Evolutionary conservation across 2,888 invertebrate species (phyloP).

Genomic region (Brachylomia viminalis): DNA sequence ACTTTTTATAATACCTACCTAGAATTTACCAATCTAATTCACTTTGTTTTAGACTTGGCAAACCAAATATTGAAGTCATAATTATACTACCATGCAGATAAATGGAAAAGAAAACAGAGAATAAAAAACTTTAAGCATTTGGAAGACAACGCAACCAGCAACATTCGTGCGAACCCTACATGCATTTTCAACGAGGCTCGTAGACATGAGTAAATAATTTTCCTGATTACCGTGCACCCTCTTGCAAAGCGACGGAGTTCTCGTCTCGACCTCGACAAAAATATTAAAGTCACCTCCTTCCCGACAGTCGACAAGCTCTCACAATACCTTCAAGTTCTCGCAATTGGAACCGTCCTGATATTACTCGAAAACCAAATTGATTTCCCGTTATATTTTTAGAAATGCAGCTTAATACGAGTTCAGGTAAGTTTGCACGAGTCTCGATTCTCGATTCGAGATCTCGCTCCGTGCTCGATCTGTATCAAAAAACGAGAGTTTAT

Average conservation of each 20-base stretch:
- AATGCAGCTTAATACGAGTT: conserved; percentile 73
- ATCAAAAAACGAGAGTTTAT: conserved; percentile 53
- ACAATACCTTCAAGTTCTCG: conserved; percentile 69
- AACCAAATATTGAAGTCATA: no score
- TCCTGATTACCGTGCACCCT: conserved; percentile 88
- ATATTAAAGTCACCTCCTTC: conserved; percentile 81
- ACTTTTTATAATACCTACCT: no score
- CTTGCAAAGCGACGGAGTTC: conserved; percentile 75
- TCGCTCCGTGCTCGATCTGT: conserved; percentile 31
- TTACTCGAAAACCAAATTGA: conserved; percentile 82
- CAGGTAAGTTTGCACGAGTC: conserved; percentile 58
- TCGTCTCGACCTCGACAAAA: conserved; percentile 82
- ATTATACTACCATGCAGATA: no score
- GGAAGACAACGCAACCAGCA: neutral
- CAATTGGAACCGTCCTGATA: conserved; percentile 76
- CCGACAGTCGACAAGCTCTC: conserved; percentile 55
- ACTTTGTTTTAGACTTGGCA: neutral
- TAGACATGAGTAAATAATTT: conserved; percentile 90
- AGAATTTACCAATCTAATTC: neutral
- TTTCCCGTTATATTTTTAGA: conserved; percentile 80
- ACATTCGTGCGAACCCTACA: conserved; percentile 74
- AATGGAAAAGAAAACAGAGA: neutral
- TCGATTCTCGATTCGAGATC: conserved; percentile 35
- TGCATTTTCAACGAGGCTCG: conserved; percentile 77
- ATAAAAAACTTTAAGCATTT: neutral